Evolutionary conservation across 2,888 invertebrate genomes (phyloP), one percentile per base, ranked within the genome.

Genomic region (Listrodromus nycthemerus): DNA sequence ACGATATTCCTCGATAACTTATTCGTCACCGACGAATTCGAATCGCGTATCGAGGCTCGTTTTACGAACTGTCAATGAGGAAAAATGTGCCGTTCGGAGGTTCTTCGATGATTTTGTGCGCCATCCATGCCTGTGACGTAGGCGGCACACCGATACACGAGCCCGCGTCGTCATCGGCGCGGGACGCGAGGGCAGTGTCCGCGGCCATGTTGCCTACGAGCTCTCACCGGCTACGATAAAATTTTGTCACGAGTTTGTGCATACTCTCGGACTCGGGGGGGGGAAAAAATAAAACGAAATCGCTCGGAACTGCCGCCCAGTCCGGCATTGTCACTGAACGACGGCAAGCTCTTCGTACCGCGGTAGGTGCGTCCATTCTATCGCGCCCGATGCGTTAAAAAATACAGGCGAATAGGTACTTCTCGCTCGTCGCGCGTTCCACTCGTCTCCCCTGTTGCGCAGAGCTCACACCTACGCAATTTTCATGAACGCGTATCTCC

Each of bases 171-270:
- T 85, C 82, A 81, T 83, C 80, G 65, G 63, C 66, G 71, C 75
- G 83, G 75, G 82, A 85, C 85, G 80, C 80, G 79, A 84, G 87
- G 85, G 86, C 86, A 85, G 86, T 84, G 84, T 66, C 84, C 61
- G 78, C 83, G 82, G 87, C 87, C 87, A 87, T 87, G 58, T 87
- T 86, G 86, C 83, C 79, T 83, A 55, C 74, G 74, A 55, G 65
- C 70, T 63, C 80, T 63, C 80, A 80, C 87, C 87, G 87, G 86
- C 82, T 85, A 84, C 71, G 78, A 71, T 69, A 66, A 78, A 77
- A 50, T 83, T 82, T 80, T 73, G 69, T 50, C 73, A 24, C 55
- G 55, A 55, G 55, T 55, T 13, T 55, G 8, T 4, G 55, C 76
- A 10, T 75, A 48, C 24, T 69, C 24, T 69, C 16, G 48, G 30